Base-by-base conservation (phyloP, 2,113 vertebrate species). In the Pseudorectes ferrugineus region DNA sequence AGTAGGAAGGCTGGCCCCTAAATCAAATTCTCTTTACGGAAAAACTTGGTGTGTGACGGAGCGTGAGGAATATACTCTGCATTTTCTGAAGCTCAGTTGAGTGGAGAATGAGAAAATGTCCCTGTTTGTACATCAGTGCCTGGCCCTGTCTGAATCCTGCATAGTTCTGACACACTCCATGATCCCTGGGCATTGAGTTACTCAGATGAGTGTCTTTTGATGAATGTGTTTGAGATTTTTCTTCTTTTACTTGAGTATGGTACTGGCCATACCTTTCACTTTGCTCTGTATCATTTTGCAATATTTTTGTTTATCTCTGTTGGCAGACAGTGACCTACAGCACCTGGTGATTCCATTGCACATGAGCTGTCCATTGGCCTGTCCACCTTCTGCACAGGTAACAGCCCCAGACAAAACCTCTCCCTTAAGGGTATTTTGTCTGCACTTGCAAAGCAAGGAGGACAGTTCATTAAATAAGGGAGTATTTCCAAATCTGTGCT, bases 201-300 rank as follows among this genome's bases (percentile, higher is more conserved):
- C 51, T 22, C 52, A 59, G 25, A 10, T 65, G 70, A 91, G 15
- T 9, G 33, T 17, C 12, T 82, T 72, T 49, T 5, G 1, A 40
- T 54, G 22, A 58, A 59, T 3, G 6, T 1, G 1, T 35, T 54
- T 54, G 42, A 73, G 19, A 43, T 75, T 78, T 72, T 90, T 76
- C 36, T 70, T 42, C 35, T 76, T 52, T 52, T 78, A 20, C 36
- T 25, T 2, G 33, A 52, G 4, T 38, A 42, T 0, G 0, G 38
- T 36, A 43, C 18, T 8, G 2, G 25, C 57, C 26, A 25, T 36
- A 23, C 9, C 12, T 78, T 85, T 67, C 42, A 29, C 88, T 74
- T 58, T 43, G 35, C 19, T 79, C 67, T 0, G 0, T 55, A 6
- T 26, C 2, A 11, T 59, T 82, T 73, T 46, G 5, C 10, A 31